Evolutionary conservation across 2,113 vertebrate species (phyloP), one percentile per base, ranked within the genome.

Genomic region (Thoracochromis brauschi): DNA sequence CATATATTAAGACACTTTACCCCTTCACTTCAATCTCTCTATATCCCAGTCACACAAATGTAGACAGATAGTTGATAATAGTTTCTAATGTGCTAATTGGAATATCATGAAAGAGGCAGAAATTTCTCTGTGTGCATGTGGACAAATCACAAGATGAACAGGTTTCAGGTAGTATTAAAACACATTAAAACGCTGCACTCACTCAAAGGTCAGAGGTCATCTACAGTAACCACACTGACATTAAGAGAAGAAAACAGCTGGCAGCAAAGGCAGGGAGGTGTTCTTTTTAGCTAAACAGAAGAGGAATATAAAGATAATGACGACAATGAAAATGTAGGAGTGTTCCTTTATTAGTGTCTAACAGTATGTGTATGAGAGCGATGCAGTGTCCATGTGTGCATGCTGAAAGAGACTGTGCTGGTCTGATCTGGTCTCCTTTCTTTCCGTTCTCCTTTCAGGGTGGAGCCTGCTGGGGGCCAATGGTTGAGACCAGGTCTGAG

Each of bases 361-460:
- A 53, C 0, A 53, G 5, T 53, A 5, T 51, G 3, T 19, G 47
- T 51, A 51, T n/a, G 19, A 10, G 9, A 53, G 19, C 3, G 2
- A 10, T 53, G 51, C 0, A 10, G 1, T 53, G 51, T 51, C 17
- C 49, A 10, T 51, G 49, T 51, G 17, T 51, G 49, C 49, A n/a
- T n/a, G 17, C 19, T 53, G 19, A 21, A 10, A 53, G 49, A 53
- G 0, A 10, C 51, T 2, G 3, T 10, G 19, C 51, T 53, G 9
- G 5, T 21, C 19, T n/a, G 49, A 51, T 1, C 49, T 16, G 42
- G 3, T 45, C 42, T 45, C 42, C 13, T 16, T 45, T 45, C 13
- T 45, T 45, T 45, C 42, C 42, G 4, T 51, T 9, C 49, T 51
- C 17, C 8, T 51, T 51, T 51, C 49, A 51, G 49, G 49, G 3